phyloP scores from a whole-genome alignment of 2,113 vertebrate species.

The Abramis brama region DNA sequence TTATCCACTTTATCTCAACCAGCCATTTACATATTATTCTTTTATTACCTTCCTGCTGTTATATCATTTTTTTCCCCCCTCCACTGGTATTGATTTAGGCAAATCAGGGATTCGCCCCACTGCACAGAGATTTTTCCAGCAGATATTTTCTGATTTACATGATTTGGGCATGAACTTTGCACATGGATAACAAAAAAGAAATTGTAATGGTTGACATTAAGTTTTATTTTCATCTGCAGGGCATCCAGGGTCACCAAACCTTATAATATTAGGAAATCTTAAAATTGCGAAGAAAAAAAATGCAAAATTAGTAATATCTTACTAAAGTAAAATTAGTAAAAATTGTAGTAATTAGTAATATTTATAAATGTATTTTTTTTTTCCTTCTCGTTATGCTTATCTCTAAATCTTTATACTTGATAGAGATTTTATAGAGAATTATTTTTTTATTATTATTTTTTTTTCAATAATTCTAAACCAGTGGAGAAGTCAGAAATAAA shows the following conservation, averaged over 20 bases:
- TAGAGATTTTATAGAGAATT: too few species aligned
- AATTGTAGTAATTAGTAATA: too few species aligned
- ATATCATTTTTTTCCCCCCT: constrained; percentile 41
- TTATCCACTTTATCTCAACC: constrained; percentile 48
- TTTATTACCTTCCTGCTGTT: constrained; percentile 41
- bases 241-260: background rate
- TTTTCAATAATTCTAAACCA: background rate
- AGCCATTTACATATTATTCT: constrained; percentile 25
- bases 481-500: background rate
- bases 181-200: background rate
- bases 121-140: constrained; percentile 21
- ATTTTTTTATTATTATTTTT: background rate
- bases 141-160: background rate
- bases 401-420: too few species aligned
- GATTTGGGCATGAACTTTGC: background rate
- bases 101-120: background rate
- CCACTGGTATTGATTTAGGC: constrained; percentile 23
- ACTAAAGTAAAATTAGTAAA: background rate
- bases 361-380: too few species aligned
- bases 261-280: background rate
- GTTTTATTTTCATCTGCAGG: background rate
- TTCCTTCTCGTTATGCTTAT: too few species aligned
- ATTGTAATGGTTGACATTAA: background rate
- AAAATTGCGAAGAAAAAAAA: background rate
- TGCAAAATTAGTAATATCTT: background rate